Base-by-base conservation (phyloP, 2,797 vertebrate genomes). In the Numenius phaeopus region DNA sequence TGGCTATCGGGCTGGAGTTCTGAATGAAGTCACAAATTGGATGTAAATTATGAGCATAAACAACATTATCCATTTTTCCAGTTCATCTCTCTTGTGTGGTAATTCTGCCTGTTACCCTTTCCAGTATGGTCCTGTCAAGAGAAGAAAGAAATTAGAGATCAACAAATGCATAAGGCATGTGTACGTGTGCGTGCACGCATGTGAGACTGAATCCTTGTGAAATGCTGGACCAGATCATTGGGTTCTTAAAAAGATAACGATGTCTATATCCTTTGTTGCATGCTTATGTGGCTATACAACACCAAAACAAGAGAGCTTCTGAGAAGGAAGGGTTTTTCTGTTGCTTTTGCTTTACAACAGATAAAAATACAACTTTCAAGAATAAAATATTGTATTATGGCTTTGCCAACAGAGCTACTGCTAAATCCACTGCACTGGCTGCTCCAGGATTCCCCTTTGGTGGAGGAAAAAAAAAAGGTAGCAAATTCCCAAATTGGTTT, bases 11-110 rank as follows among this genome's bases (percentile, higher is more conserved):
- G 23, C 39, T 94, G 59, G 34, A 89, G 20, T 73, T 94, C 61
- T 83, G 79, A 84, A 37, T 26, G 49, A 77, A 94, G 49, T 20
- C 69, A 64, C 42, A 84, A 87, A 78, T 46, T 66, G 61, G 87
- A 87, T 83, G 40, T 85, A 80, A 92, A 80, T 91, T 90, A 87
- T 83, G 50, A 78, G 54, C 21, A 57, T 69, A 85, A 96, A 83
- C 62, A 83, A 32, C 21, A 64, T 89, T 86, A 91, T 83, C 57
- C 42, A 42, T 81, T 87, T 95, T 95, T 86, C 83, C 46, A 88
- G 66, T 91, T 95, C 22, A 80, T 81, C 32, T 79, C 32, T 83
- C 30, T 40, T 39, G 9, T 66, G 54, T 91, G 47, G 52, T 88
- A 86, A 78, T 85, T 94, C 65, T 96, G 37, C n/a, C 49, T 80